A percentile compares a stretch with the other conserved stretches of the same genome.
Conservation (phyloP, 2,113 vertebrate species). For the Chaetodon trifascialis region DNA sequence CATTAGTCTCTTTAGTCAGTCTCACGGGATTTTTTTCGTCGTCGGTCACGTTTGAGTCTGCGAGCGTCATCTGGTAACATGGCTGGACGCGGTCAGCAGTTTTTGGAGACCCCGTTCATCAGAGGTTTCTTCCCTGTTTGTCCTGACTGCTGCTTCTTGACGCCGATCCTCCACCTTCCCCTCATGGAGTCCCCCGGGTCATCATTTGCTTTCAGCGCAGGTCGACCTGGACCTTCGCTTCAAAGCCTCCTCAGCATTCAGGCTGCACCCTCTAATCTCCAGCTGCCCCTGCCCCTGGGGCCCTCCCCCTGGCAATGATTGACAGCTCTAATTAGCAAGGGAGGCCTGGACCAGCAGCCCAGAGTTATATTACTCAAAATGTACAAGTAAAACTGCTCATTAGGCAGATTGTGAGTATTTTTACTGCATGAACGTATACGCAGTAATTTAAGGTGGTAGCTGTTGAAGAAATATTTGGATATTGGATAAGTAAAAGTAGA, state of each 20-base stretch:
- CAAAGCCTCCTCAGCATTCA: slow-evolving; percentile 27
- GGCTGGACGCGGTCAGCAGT: neutral
- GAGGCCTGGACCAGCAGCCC: neutral
- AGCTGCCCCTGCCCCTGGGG: slow-evolving; percentile 22
- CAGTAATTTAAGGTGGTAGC: too few relatives aligned
- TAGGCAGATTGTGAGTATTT: too few relatives aligned
- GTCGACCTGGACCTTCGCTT: slow-evolving; percentile 34
- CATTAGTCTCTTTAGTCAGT: too few relatives aligned
- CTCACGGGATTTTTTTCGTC: too few relatives aligned
- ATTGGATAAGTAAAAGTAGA: too few relatives aligned
- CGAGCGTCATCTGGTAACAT: too few relatives aligned
- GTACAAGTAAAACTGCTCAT: too few relatives aligned
- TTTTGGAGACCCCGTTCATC: neutral
- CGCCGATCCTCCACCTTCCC: neutral
- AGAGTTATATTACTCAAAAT: too few relatives aligned
- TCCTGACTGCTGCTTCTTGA: neutral
- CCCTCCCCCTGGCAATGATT: slow-evolving; percentile 7
- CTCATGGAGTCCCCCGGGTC: neutral
- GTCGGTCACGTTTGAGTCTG: too few relatives aligned
- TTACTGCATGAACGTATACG: too few relatives aligned
- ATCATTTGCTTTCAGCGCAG: slow-evolving; percentile 35
- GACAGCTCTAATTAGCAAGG: slow-evolving; percentile 22
- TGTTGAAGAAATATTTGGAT: too few relatives aligned
- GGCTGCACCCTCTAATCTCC: slow-evolving; percentile 11
- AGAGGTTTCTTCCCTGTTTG: too few relatives aligned